phyloP scores from a whole-genome alignment of 1,140 invertebrate genomes.

The Musca domestica region DNA sequence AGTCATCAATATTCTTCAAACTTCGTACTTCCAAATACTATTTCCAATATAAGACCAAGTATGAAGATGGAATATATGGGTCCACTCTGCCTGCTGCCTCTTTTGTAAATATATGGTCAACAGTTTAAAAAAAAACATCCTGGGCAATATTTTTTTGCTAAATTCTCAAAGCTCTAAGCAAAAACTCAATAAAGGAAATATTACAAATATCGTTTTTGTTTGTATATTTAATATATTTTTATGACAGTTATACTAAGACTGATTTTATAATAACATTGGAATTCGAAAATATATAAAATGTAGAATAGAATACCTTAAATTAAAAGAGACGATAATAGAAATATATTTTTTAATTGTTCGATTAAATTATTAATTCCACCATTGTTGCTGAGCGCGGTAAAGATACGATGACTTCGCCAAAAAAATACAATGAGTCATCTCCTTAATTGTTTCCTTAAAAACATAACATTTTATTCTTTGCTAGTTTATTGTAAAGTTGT shows the following conservation, averaged over 20 bases:
- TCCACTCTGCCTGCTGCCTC: too few species aligned
- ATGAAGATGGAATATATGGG: too few species aligned
- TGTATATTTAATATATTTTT: slow-evolving; percentile 2
- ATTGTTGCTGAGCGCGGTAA: slow-evolving; percentile 2
- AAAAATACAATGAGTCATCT: background rate
- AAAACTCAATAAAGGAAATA: too few species aligned
- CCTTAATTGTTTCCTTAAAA: background rate
- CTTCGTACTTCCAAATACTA: too few species aligned
- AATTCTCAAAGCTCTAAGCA: too few species aligned
- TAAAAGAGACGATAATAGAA: background rate
- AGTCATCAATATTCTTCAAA: too few species aligned
- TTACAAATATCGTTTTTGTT: too few species aligned
- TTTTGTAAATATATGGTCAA: too few species aligned
- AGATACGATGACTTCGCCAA: too few species aligned
- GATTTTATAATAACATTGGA: slow-evolving; percentile 10
- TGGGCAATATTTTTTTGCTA: too few species aligned
- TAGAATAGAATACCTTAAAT: slow-evolving; percentile 11
- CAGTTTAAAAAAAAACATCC: too few species aligned
- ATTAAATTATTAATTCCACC: background rate
- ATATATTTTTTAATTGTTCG: background rate
- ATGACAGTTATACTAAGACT: slow-evolving; percentile 11
- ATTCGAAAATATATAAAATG: slow-evolving; percentile 22
- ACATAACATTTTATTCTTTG: background rate
- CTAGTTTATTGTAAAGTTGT: background rate
- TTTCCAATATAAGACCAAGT: too few species aligned